Conservation (phyloP, 2,888 invertebrate genomes). For the Zele albiditarsus region DNA sequence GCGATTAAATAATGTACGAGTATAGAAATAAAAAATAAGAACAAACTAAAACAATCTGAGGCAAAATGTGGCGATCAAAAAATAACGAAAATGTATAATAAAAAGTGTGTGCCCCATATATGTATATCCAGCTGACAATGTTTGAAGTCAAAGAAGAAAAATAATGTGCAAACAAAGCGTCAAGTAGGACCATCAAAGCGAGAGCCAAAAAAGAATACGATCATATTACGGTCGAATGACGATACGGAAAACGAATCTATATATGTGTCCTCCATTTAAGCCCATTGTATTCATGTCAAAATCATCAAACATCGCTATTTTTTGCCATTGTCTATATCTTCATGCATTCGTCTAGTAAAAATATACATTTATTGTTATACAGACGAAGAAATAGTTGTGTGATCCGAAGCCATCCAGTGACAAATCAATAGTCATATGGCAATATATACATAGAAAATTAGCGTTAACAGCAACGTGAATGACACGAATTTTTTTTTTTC, state of each 20-base stretch:
- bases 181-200: not conserved
- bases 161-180: not conserved
- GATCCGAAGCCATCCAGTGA: conserved; percentile 1
- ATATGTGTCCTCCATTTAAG: not conserved
- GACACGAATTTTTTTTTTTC: not conserved
- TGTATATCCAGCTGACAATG: not conserved
- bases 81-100: not conserved
- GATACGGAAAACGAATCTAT: not conserved
- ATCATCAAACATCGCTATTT: not conserved
- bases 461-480: not conserved
- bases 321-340: not conserved
- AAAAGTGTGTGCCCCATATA: not conserved
- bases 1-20: too few species aligned
- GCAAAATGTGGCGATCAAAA: too few species aligned
- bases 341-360: conserved; percentile 2
- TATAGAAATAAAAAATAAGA: too few species aligned
- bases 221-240: not conserved
- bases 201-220: conserved; percentile 3
- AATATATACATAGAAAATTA: not conserved
- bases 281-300: not conserved
- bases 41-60: too few species aligned
- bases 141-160: not conserved
- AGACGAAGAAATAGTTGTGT: not conserved
- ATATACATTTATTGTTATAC: not conserved
- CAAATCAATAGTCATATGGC: conserved; percentile 9